phyloP scores from a whole-genome alignment of 2,113 vertebrate species.

The Phasianus colchicus region DNA sequence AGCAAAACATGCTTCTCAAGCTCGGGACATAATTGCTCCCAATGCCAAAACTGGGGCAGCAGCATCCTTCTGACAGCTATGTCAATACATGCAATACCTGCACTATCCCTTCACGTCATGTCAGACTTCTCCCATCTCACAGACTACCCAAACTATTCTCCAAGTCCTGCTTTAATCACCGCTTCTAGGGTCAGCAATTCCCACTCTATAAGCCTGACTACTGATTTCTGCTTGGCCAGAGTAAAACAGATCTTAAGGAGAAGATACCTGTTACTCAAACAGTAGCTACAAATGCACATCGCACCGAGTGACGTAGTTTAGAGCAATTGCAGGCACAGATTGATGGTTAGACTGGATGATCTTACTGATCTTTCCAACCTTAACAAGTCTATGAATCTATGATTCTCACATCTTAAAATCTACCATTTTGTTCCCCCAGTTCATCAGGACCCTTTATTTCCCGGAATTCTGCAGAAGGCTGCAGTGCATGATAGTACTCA shows the following conservation, averaged over 20 bases:
- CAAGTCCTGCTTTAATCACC: neutral
- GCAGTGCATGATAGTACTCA: neutral
- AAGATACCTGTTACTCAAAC: neutral
- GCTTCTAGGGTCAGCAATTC: neutral
- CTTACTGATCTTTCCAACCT: no score
- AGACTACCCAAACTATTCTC: neutral
- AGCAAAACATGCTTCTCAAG: neutral
- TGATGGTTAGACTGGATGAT: no score
- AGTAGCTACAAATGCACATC: neutral
- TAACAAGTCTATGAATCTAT: no score
- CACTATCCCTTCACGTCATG: neutral
- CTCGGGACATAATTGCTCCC: neutral
- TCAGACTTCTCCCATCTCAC: neutral
- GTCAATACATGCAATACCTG: neutral
- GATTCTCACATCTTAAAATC: neutral
- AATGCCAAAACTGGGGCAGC: neutral
- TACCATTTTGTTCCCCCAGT: neutral
- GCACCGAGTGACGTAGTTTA: no score
- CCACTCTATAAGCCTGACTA: neutral
- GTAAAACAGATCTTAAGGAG: neutral
- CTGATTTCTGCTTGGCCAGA: neutral
- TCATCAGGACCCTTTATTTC: neutral
- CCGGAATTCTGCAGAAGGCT: neutral
- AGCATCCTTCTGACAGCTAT: neutral
- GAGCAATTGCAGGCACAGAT: no score